Evolutionary conservation across 2,888 invertebrate species (phyloP).

Genomic region (Perizoma flavofasciatum): DNA sequence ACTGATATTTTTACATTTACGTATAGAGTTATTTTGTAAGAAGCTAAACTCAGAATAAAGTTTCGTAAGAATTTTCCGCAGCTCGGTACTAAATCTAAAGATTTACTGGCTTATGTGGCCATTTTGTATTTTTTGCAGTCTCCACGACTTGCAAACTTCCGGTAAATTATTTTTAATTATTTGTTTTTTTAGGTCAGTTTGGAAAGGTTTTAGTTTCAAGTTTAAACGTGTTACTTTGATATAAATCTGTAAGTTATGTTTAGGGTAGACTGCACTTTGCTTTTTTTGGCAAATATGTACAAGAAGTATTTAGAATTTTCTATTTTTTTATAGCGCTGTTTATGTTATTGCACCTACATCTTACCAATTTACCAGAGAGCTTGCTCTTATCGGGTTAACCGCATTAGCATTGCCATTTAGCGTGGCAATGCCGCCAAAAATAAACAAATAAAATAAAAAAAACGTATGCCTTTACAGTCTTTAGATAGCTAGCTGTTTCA

Average conservation of each 20-base stretch:
- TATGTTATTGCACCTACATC: no score
- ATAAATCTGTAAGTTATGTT: conserved; percentile 7
- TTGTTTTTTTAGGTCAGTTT: conserved; percentile 25
- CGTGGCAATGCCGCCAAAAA: no score
- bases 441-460: no score
- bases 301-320: no score
- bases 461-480: no score
- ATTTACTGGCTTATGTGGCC: conserved; percentile 35
- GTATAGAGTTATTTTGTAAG: not conserved
- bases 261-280: no score
- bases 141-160: conserved; percentile 17
- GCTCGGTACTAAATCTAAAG: conserved; percentile 26
- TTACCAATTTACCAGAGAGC: no score
- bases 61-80: conserved; percentile 14
- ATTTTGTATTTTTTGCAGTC: conserved; percentile 28
- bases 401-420: no score
- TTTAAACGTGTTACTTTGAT: conserved; percentile 14
- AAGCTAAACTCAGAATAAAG: conserved; percentile 17
- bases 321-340: no score
- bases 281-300: conserved; percentile 3
- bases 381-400: no score
- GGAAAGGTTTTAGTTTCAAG: conserved; percentile 10
- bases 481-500: no score
- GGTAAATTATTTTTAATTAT: conserved; percentile 28
- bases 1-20: conserved; percentile 13